Base-by-base conservation (phyloP, 1,140 invertebrate genomes). In the Amyelois transitella region DNA sequence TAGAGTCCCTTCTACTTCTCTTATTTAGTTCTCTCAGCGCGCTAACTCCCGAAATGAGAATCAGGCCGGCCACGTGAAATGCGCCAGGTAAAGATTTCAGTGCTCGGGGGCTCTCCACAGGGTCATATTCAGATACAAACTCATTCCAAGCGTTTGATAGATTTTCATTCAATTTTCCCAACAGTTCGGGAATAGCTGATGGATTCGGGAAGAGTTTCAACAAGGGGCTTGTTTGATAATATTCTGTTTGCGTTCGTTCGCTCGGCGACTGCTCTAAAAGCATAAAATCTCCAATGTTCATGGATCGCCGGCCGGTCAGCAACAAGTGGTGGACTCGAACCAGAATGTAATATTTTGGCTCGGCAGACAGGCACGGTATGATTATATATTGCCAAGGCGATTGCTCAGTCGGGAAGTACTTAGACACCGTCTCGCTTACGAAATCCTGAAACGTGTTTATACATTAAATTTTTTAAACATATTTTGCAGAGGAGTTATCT, bases 381-480 rank as follows among this genome's bases (percentile, higher is more conserved):
- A 95, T 81, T 19, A 93, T 91, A n/a, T 95, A 91, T 72, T 96
- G 94, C 94, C 94, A 96, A 0, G 94, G 94, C 1, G 95, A 92
- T 22, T 91, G 81, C 38, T 91, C 91, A 2, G 77, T 78, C 2
- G 93, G 91, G 21, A 95, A 90, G 66, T 93, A 94, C 80, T 94
- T 95, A 2, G 92, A 92, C n/a, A 94, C 91, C 12, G 94, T 89
- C 24, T 95, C 94, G 64, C 93, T 95, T 4, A 95, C 91, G 72
- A 92, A 94, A 45, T 95, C 94, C 93, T 96, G 89, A 62, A 89
- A 88, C 17, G 32, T 14, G 12, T 14, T 1, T 38, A 28, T 10
- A 60, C 47, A 18, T 4, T 5, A 24, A 43, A n/a, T 44, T 50
- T 14, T 19, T 22, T 48, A 43, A 20, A 49, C 8, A 53, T n/a